Evolutionary conservation across 2,113 vertebrate genomes (phyloP), one percentile per base, ranked within the genome.

Genomic region (Scalopus aquaticus): DNA sequence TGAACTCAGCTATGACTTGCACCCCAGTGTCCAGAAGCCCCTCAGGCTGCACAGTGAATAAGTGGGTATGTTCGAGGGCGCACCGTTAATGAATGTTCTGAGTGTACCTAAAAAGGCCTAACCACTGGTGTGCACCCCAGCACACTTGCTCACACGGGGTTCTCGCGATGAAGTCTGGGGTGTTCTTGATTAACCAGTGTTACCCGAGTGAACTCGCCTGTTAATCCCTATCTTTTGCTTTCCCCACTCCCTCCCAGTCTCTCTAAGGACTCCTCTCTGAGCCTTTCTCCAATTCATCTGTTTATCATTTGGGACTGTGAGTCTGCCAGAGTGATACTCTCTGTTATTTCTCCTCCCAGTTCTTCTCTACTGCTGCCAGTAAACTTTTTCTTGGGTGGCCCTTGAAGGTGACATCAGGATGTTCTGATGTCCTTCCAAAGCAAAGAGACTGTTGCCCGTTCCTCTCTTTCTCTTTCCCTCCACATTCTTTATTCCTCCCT

Each of bases 331-430:
- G 76, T n/a, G 67, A 74, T 56, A 12, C 78, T 83, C 92, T 70
- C 62, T 65, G 26, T 54, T 92, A 44, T 84, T 92, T 93, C 51
- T 54, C 30, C 85, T 88, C 80, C 56, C 73, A 30, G 86, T 30
- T 70, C 91, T 88, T 62, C 69, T 67, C 58, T 92, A 13, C 72
- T 72, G 44, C 39, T 90, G 67, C 93, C 83, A 84, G n/a, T 89
- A 77, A 91, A 69, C 56, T 37, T 88, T 60, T 69, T 60, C 80
- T 89, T 79, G 91, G 91, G 79, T 88, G 92, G 90, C 83, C 90
- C 26, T 60, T 87, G 64, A 67, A 70, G 78, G 88, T 93, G 83
- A 60, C 64, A 86, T 65, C 58, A 73, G 81, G 87, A 35, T 54
- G 28, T 39, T 54, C 26, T 64, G 7, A 26, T 17, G 26, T 83